Evolutionary conservation across 1,140 invertebrate genomes (phyloP), one percentile per base, ranked within the genome.

Genomic region (Scaptomyza montana): DNA sequence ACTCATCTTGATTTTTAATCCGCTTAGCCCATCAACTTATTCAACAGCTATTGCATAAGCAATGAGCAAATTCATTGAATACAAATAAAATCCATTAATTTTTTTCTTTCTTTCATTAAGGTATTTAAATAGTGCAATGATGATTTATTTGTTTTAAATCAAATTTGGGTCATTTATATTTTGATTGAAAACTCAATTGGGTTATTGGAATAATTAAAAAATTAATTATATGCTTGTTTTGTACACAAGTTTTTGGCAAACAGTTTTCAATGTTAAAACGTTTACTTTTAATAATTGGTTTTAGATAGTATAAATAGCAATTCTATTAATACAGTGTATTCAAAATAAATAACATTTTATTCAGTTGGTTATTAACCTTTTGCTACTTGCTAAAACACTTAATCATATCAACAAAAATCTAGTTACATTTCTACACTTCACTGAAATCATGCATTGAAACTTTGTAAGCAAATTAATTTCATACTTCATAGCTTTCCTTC

Each of bases 11-110:
- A 45, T 59, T 8, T 25, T 54, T 67, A 70, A 72, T 67, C 69
- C 69, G 63, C 69, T 67, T 67, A 72, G 69, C 49, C 63, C 12
- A 66, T 66, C 69, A 49, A 67, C 66, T 72, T 72, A 72, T 72
- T 67, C 51, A 53, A 45, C 55, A 66, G 21, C 2, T 25, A 25
- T 25, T 25, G 21, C 21, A 25, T 25, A 25, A 25, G 68, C 36
- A 71, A 56, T 65, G 53, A n/a, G 7, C 39, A 30, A 36, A 47
- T 39, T 16, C 19, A 51, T 46, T 10, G 56, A 39, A 39, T 33
- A 45, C 16, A 56, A 13, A 55, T 69, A 36, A 36, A 36, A 9
- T 36, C 1, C 47, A n/a, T 43, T 28, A 3, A 25, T 7, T 41
- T 57, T 13, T 2, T 7, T 47, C 19, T 3, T 25, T 25, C 3